These are phyloP conservation scores for Crossocerus cetratus DNA, from an alignment of 2,888 invertebrate genomes.

Conservation along the genomic window DNA sequence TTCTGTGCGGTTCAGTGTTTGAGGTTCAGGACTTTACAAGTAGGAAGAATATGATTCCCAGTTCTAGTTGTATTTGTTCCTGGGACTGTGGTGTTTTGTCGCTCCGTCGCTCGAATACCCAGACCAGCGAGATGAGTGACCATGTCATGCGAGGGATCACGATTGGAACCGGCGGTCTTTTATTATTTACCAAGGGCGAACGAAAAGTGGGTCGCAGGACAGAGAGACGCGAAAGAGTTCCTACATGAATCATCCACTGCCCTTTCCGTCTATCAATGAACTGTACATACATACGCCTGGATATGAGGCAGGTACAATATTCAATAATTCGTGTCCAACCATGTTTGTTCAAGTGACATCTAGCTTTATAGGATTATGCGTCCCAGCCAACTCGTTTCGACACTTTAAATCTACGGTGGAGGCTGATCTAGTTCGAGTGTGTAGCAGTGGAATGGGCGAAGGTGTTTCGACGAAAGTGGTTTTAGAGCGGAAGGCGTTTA, in stretches of 20 bases:
- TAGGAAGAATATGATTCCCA: too few relatives aligned
- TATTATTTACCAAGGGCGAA: constrained; percentile 45
- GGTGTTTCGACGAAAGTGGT: constrained; percentile 32
- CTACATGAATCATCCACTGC: constrained; percentile 33
- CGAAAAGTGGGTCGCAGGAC: constrained; percentile 19
- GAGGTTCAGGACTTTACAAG: too few relatives aligned
- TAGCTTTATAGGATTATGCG: not conserved
- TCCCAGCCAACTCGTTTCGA: not conserved
- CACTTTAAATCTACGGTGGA: constrained; percentile 23
- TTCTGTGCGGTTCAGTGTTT: too few relatives aligned
- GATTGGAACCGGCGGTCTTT: constrained; percentile 10
- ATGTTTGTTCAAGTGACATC: not conserved
- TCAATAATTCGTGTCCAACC: too few relatives aligned
- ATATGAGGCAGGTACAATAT: too few relatives aligned
- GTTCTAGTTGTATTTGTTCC: too few relatives aligned
- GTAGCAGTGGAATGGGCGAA: constrained; percentile 28
- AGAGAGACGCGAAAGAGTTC: constrained; percentile 24
- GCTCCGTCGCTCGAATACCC: too few relatives aligned
- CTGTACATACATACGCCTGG: too few relatives aligned
- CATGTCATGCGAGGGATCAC: too few relatives aligned
- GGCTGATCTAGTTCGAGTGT: constrained; percentile 36
- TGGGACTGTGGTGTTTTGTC: too few relatives aligned
- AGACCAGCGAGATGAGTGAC: too few relatives aligned
- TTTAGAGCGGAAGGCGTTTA: constrained; percentile 29
- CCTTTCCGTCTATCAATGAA: not conserved